Percentiles rank a stretch among this genome's conserved stretches.
Evolutionary conservation across 2,113 vertebrate species (phyloP).

Genomic region (Lathamus discolor): DNA sequence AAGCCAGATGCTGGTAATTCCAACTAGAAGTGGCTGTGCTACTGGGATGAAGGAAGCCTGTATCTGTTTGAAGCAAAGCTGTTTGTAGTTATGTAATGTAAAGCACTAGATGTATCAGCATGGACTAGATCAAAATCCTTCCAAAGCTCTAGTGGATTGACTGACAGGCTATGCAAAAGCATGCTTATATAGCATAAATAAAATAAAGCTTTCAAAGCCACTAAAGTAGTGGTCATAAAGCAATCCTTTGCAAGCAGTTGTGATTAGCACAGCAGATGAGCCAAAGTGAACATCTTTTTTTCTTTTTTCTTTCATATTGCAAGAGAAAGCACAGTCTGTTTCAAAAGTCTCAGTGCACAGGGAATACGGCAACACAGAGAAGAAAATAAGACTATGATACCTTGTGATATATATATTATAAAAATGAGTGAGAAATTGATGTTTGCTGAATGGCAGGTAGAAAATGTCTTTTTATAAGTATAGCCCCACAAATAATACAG

Average conservation of each 20-base stretch:
- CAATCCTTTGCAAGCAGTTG: background rate
- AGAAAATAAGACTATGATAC: background rate
- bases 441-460: background rate
- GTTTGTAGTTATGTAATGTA: background rate
- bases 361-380: background rate
- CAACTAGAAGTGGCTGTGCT: background rate
- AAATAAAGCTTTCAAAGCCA: background rate
- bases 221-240: background rate
- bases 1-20: background rate
- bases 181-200: background rate
- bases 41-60: background rate
- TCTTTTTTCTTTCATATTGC: background rate
- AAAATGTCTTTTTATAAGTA: background rate
- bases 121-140: background rate
- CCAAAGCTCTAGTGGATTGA: background rate
- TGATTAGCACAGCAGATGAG: background rate
- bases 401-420: background rate
- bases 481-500: background rate
- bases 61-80: background rate
- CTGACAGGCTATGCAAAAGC: background rate
- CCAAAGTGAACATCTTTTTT: background rate
- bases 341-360: background rate
- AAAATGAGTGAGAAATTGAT: background rate
- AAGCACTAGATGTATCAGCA: background rate
- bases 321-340: background rate